These are phyloP conservation scores for Palythoa heliodiscus DNA, from an alignment of 92 coral and sea anemone species.

Conservation along the genomic window DNA sequence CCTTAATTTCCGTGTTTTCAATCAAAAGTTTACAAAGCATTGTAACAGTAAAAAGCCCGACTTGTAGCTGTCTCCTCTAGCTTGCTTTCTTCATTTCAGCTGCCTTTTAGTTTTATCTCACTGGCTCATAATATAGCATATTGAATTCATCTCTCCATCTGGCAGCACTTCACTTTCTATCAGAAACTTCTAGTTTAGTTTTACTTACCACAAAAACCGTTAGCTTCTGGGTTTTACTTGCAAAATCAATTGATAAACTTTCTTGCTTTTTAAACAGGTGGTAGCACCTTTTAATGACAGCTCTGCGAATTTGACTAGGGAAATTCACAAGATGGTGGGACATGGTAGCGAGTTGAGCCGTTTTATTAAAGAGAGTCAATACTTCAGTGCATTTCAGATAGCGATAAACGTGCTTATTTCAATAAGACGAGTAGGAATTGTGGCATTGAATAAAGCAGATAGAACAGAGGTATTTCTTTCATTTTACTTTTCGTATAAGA, in stretches of 20 bases:
- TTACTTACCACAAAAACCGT: neutral
- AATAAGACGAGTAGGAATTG: neutral
- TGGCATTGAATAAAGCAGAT: neutral
- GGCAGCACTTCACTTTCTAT: too few relatives aligned
- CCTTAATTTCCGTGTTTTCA: too few relatives aligned
- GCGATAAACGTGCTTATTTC: conserved; percentile 24
- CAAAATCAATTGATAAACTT: neutral
- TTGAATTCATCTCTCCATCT: too few relatives aligned
- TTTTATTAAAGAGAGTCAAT: neutral
- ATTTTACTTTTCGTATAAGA: neutral
- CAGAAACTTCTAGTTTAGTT: neutral
- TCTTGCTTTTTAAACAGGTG: neutral
- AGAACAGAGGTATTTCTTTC: conserved; percentile 2
- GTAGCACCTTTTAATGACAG: neutral
- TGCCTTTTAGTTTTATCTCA: too few relatives aligned
- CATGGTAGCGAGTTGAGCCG: conserved; percentile 6
- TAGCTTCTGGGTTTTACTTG: neutral
- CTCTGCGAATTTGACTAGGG: neutral
- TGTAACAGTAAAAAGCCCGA: too few relatives aligned
- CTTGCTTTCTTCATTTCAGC: too few relatives aligned
- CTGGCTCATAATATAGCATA: too few relatives aligned
- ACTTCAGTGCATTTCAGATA: conserved; percentile 6
- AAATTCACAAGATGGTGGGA: conserved; percentile 22
- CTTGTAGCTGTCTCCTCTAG: too few relatives aligned
- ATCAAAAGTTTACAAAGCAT: too few relatives aligned